Evolutionary conservation across 2,888 invertebrate species (phyloP).

Genomic region (Drosophila melanosoma): DNA sequence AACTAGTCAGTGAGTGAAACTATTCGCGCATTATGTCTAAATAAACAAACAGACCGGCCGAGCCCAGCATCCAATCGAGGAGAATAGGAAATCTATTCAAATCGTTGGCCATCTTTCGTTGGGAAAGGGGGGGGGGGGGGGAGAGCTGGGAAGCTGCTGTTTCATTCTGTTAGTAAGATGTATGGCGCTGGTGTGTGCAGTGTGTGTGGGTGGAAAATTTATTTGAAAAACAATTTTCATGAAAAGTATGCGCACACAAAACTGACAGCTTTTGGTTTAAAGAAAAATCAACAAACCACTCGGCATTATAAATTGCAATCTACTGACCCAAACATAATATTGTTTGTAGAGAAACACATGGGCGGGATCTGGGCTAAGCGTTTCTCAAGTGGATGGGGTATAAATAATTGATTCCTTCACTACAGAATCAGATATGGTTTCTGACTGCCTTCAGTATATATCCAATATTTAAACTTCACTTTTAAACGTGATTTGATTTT

Average conservation of each 20-base stretch:
- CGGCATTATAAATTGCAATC: constrained; percentile 71
- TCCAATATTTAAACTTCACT: background rate
- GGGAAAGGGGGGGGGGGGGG: constrained; percentile 6
- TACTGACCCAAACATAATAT: constrained; percentile 63
- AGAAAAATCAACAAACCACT: constrained; percentile 73
- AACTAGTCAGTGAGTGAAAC: constrained; percentile 71
- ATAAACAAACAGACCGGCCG: constrained; percentile 69
- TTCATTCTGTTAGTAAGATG: constrained; percentile 53
- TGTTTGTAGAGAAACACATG: constrained; percentile 61
- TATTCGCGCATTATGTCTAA: constrained; percentile 80
- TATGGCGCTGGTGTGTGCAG: constrained; percentile 54
- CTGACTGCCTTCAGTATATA: background rate
- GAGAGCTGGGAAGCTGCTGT: constrained; percentile 6
- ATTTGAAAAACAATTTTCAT: constrained; percentile 79
- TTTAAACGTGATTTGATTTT: background rate
- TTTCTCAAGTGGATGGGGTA: constrained; percentile 12
- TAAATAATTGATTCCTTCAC: constrained; percentile 26
- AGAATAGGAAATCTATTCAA: constrained; percentile 47
- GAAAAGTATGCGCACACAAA: constrained; percentile 78
- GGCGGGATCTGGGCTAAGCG: constrained; percentile 33
- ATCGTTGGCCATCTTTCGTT: constrained; percentile 48
- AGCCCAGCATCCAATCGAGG: constrained; percentile 42
- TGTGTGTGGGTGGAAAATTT: constrained; percentile 64
- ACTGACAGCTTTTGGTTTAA: constrained; percentile 72
- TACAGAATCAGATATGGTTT: background rate